phyloP scores from a whole-genome alignment of 53 echinoderm and acorn worm genomes.

The Mesocentrotus franciscanus region DNA sequence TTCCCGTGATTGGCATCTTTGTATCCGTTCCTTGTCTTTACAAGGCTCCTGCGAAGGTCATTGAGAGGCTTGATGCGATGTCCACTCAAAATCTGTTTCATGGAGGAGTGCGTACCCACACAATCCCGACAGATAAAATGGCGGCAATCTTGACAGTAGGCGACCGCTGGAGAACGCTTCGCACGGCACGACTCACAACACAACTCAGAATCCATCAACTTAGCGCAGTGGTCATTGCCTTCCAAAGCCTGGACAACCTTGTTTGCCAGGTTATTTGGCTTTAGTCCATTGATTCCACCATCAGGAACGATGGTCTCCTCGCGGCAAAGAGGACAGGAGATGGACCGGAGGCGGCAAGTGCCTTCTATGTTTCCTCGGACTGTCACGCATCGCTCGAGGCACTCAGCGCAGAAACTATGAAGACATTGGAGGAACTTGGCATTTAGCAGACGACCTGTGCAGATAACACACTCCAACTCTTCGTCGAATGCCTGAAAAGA shows the following conservation, averaged over 20 bases:
- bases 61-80: conserved; percentile 58
- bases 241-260: conserved; percentile 70
- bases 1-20: conserved; percentile 34
- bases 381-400: conserved; percentile 54
- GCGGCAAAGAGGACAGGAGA: conserved; percentile 76
- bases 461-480: conserved; percentile 75
- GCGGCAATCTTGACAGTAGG: conserved; percentile 71
- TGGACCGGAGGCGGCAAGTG: conserved; percentile 47
- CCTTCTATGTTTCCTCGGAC: conserved; percentile 49
- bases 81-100: conserved; percentile 64
- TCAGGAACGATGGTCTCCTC: conserved; percentile 75
- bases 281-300: conserved; percentile 71
- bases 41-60: conserved; percentile 57
- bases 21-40: conserved; percentile 50
- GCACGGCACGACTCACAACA: conserved; percentile 69
- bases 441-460: conserved; percentile 70
- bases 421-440: conserved; percentile 80
- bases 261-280: conserved; percentile 73
- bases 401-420: conserved; percentile 79
- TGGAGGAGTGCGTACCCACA: conserved; percentile 46
- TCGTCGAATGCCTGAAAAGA: conserved; percentile 54
- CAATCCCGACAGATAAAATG: conserved; percentile 76
- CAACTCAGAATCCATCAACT: conserved; percentile 8
- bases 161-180: conserved; percentile 37
- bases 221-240: conserved; percentile 31